Base-by-base conservation (phyloP, 2,888 invertebrate genomes). In the Steinernema carpocapsae region DNA sequence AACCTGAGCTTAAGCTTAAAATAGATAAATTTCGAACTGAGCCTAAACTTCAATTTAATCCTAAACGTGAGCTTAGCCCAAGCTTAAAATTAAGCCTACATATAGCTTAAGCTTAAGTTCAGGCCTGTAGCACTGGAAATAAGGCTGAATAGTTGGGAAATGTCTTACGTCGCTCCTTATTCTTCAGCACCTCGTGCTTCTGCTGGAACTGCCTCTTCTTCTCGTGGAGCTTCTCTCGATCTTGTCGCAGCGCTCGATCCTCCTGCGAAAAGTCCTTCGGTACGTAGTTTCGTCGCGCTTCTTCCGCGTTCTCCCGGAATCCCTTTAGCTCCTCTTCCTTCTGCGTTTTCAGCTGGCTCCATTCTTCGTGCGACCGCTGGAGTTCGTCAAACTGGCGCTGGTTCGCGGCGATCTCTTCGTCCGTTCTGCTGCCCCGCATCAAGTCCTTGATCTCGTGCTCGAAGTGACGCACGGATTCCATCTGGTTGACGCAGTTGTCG, bases 301-400 rank as follows among this genome's bases (percentile, higher is more conserved):
- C 46, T 45, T 76, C 72, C 37, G 43, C 72, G 26, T 24, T 37
- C 2, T 24, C 29, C 14, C 51, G 77, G 51, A 70, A 72, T 17
- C 46, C 56, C 3, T 37, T 17, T 12, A 64, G 24, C 19, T 70
- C 42, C 12, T 42, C 45, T 48, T 56, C 52, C 12, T 59, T 42
- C 45, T 7, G 24, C n/a, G 48, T 17, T 45, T 52, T 71, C 42
- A 77, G 26, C 14, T 51, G 32, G 22, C 77, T 74, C 77, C 77
- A 77, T 19, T 77, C 43, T 1, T 45, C 59, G 70, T 52, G 72
- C 4, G 12, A 10, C 12, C 10, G 22, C 37, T 73, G 52, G 1
- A 64, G 24, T 37, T 17, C 26, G 29, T 64, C 64, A 4, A 64
- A 32, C 29, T 64, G 4, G 2, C 32, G 22, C 32, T 64, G 64